Evolutionary conservation across 2,888 invertebrate species (phyloP).

Genomic region (Hyposoter dolosus): DNA sequence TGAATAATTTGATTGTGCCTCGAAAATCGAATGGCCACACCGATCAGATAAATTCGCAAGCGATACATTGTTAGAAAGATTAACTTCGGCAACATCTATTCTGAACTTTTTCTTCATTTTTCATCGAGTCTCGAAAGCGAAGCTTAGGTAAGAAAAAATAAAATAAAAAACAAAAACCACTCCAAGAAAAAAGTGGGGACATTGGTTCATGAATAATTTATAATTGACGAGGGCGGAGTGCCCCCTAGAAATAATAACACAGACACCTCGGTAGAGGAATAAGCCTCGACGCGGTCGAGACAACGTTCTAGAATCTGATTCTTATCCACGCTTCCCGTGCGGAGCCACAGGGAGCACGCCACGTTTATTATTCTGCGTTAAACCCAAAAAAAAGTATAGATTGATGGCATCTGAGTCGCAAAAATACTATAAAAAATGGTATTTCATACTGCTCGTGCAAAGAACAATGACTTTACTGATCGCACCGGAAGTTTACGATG

Average conservation of each 20-base stretch:
- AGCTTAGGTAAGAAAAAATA: neutral
- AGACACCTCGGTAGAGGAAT: constrained; percentile 38
- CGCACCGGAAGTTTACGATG: neutral
- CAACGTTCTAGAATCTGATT: constrained; percentile 57
- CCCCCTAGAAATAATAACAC: constrained; percentile 74
- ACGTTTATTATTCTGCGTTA: constrained; percentile 4
- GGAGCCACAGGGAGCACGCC: constrained; percentile 21
- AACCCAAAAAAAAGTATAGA: neutral
- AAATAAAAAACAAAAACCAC: neutral
- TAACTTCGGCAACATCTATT: neutral
- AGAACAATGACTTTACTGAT: neutral
- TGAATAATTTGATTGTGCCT: too few species aligned
- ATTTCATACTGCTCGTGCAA: neutral
- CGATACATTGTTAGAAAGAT: neutral
- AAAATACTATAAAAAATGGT: constrained; percentile 25
- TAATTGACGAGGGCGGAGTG: constrained; percentile 69
- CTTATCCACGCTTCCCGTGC: constrained; percentile 54
- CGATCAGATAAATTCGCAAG: too few species aligned
- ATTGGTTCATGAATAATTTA: constrained; percentile 74
- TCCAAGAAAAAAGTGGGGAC: constrained; percentile 41
- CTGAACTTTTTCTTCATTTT: neutral
- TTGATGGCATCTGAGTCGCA: neutral
- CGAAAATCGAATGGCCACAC: too few species aligned
- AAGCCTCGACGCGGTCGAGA: constrained; percentile 32
- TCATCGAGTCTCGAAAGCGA: neutral